Evolutionary conservation across 2,888 invertebrate species (phyloP).

Genomic region (Drosophila hawaiiensis): DNA sequence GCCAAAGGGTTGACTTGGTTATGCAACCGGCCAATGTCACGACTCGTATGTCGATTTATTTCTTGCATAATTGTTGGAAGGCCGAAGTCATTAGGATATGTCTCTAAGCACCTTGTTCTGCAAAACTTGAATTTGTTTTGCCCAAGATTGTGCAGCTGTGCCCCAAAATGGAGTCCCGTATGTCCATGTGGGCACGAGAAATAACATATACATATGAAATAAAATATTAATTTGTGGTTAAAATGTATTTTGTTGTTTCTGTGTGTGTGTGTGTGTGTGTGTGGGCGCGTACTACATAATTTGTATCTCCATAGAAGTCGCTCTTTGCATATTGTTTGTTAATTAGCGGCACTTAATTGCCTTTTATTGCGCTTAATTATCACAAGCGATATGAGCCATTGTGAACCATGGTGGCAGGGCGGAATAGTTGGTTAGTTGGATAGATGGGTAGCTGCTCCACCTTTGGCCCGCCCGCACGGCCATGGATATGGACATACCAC

Average conservation of each 20-base stretch:
- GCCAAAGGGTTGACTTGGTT: too few species aligned
- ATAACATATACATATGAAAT: neutral
- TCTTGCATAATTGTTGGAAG: too few species aligned
- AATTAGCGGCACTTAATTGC: conserved; percentile 63
- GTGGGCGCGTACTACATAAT: neutral
- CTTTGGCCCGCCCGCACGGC: conserved; percentile 49
- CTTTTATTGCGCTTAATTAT: conserved; percentile 70
- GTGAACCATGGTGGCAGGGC: conserved; percentile 2
- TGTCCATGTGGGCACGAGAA: too few species aligned
- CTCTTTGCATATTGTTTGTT: conserved; percentile 60
- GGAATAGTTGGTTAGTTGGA: conserved; percentile 8
- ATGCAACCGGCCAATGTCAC: too few species aligned
- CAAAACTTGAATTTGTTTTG: too few species aligned
- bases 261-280: too few species aligned
- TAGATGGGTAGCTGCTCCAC: conserved; percentile 28
- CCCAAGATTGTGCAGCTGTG: too few species aligned
- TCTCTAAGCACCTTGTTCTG: too few species aligned
- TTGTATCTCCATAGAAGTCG: conserved; percentile 10
- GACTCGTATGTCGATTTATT: too few species aligned
- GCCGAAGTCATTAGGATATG: too few species aligned
- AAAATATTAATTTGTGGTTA: neutral
- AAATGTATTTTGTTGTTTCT: neutral
- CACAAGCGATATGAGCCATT: conserved; percentile 26
- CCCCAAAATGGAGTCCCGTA: too few species aligned
- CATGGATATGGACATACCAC: conserved; percentile 11